These are phyloP conservation scores for Dryas iulia DNA, from an alignment of 1,140 invertebrate species.

Conservation along the genomic window DNA sequence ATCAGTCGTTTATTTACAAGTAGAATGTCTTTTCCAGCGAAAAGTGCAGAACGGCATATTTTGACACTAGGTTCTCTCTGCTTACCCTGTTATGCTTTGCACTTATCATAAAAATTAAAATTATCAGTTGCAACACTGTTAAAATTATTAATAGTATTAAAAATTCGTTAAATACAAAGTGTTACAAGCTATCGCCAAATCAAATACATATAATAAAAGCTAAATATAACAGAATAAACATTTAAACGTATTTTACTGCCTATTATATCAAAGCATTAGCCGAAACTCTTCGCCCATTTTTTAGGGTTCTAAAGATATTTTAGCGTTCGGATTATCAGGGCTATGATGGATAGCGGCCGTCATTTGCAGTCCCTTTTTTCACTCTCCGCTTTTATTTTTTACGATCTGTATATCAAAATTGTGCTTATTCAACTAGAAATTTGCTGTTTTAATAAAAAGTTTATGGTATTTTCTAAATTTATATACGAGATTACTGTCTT, in stretches of 20 bases:
- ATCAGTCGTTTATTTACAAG: no score
- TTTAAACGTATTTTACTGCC: not conserved
- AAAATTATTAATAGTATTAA: not conserved
- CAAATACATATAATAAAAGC: not conserved
- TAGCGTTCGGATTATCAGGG: slow-evolving; percentile 22
- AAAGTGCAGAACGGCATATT: no score
- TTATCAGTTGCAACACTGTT: no score
- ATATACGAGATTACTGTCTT: no score
- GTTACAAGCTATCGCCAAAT: not conserved
- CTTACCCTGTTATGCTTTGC: no score
- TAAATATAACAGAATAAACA: not conserved
- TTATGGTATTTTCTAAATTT: not conserved
- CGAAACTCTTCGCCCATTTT: slow-evolving; percentile 17
- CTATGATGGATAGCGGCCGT: slow-evolving; percentile 25
- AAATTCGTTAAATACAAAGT: not conserved
- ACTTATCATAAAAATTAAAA: no score
- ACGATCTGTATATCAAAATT: slow-evolving; percentile 12
- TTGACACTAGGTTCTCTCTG: no score
- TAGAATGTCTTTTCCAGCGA: no score
- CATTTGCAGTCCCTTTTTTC: slow-evolving; percentile 20
- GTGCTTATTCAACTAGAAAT: not conserved
- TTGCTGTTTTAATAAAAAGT: not conserved
- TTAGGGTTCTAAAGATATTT: slow-evolving; percentile 18
- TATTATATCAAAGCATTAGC: not conserved
- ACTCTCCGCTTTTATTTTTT: slow-evolving; percentile 16